Percentiles rank a stretch among this genome's conserved stretches.
Conservation (phyloP, 2,113 vertebrate species). For the Larimichthys crocea region DNA sequence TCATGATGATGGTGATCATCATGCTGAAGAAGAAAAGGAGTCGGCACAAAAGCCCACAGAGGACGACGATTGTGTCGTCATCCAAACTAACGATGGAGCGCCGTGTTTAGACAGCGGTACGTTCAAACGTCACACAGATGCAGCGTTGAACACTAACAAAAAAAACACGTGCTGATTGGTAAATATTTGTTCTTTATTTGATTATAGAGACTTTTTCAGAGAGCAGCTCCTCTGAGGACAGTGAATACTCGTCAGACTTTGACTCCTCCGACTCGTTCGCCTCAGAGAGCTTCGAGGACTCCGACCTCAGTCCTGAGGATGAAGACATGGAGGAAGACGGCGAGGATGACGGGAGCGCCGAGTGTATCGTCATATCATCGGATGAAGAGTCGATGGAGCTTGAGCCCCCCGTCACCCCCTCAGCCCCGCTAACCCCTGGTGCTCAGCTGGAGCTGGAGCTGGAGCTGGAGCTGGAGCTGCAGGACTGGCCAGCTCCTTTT, state of each 20-base stretch:
- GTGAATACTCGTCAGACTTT: conserved; percentile 74
- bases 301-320: conserved; percentile 61
- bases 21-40: conserved; percentile 36
- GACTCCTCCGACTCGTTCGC: conserved; percentile 78
- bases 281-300: conserved; percentile 82
- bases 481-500: conserved; percentile 58
- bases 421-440: conserved; percentile 74
- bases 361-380: conserved; percentile 75
- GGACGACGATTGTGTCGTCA: conserved; percentile 60
- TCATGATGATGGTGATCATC: conserved; percentile 1
- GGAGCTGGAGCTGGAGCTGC: conserved; percentile 55
- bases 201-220: conserved; percentile 52
- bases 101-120: conserved; percentile 85
- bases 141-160: not conserved
- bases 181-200: not conserved
- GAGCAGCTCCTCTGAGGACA: conserved; percentile 60
- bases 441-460: conserved; percentile 72
- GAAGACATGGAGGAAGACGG: conserved; percentile 67
- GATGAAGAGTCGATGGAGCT: conserved; percentile 78
- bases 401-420: conserved; percentile 64
- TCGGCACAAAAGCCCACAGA: conserved; percentile 28
- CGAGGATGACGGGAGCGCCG: conserved; percentile 19
- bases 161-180: not conserved
- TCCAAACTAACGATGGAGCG: conserved; percentile 79
- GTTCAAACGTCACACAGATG: conserved; percentile 5